Conservation (phyloP, 2,797 vertebrate species). For the Pelobates cultripes region DNA sequence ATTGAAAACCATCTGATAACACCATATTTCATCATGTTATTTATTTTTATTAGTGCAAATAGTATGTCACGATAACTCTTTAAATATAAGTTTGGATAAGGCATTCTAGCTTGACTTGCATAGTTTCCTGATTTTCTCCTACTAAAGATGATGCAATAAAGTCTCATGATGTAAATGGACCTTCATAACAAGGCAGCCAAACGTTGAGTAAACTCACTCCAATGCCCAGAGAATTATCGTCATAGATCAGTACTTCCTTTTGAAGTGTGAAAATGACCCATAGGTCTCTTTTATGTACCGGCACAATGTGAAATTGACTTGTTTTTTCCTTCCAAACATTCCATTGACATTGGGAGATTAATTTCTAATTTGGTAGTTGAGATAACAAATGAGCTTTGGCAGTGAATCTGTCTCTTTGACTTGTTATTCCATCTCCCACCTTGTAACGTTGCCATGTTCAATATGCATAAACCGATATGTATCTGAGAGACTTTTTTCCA, state of each 20-base stretch:
- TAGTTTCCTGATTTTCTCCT: no score
- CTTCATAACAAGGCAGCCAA: no score
- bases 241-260: not conserved
- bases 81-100: no score
- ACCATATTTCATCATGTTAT: no score
- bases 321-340: slow-evolving; percentile 41
- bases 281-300: slow-evolving; percentile 39
- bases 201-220: no score
- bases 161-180: no score
- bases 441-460: slow-evolving; percentile 39
- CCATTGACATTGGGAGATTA: slow-evolving; percentile 48
- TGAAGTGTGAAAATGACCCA: slow-evolving; percentile 39
- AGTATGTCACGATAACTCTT: no score
- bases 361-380: slow-evolving; percentile 48
- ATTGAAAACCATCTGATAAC: no score
- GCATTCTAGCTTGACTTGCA: no score
- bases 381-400: slow-evolving; percentile 53
- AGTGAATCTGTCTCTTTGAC: slow-evolving; percentile 40
- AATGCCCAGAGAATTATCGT: no score
- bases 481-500: slow-evolving; percentile 8
- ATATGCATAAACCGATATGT: slow-evolving; percentile 35
- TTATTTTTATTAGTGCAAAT: no score
- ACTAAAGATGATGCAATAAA: no score
- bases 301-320: slow-evolving; percentile 39
- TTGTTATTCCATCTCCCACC: slow-evolving; percentile 45